phyloP scores from a whole-genome alignment of 2,888 invertebrate species.

The Punctoribates punctum region DNA sequence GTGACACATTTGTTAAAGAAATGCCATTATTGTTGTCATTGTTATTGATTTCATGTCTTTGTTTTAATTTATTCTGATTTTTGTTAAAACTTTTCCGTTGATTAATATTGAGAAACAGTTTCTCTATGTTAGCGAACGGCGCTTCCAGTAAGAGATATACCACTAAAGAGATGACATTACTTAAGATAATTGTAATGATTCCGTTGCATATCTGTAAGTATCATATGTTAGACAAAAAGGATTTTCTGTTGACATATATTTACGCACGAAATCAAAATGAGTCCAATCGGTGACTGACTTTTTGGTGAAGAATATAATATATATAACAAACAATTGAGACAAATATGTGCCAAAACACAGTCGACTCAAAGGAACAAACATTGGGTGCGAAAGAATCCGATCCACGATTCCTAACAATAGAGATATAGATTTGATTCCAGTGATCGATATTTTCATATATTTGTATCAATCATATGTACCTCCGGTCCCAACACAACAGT shows the following conservation, averaged over 20 bases:
- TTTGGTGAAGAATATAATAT: background rate
- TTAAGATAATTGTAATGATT: slow-evolving; percentile 5
- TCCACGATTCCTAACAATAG: background rate
- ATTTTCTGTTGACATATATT: background rate
- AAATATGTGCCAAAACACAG: slow-evolving; percentile 35
- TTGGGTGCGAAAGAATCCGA: slow-evolving; percentile 11
- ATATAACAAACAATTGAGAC: slow-evolving; percentile 28
- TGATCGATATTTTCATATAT: background rate
- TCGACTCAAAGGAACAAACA: slow-evolving; percentile 34
- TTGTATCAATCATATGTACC: slow-evolving; percentile 36
- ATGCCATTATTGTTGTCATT: background rate
- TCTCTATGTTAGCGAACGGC: slow-evolving; percentile 20
- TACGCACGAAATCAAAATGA: slow-evolving; percentile 32
- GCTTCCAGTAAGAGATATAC: slow-evolving; percentile 22
- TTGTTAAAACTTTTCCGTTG: background rate
- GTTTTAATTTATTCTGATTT: background rate
- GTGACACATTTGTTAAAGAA: background rate
- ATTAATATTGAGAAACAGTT: background rate
- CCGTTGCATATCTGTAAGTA: background rate
- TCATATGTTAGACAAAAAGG: background rate
- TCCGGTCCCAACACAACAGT: slow-evolving; percentile 46
- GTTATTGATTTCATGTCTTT: background rate
- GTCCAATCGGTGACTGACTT: slow-evolving; percentile 16
- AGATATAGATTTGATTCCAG: background rate
- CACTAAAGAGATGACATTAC: background rate